Percentiles rank a stretch among this genome's conserved stretches.
Evolutionary conservation across 2,797 vertebrate species (phyloP).

Genomic region (Lagocephalus sceleratus): DNA sequence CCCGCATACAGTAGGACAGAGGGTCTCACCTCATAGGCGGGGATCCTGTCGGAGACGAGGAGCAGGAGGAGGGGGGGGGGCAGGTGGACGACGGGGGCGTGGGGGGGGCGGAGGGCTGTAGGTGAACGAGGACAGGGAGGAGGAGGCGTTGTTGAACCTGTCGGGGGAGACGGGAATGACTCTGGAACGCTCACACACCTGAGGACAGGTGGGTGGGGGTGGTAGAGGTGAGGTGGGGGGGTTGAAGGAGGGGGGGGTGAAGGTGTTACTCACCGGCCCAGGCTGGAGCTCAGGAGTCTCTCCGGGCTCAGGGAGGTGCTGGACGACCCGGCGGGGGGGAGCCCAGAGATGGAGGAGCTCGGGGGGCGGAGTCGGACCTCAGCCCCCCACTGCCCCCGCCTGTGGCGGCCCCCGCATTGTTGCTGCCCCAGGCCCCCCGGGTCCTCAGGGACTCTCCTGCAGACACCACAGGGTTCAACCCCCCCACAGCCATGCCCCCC

Average conservation of each 20-base stretch:
- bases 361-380: constrained; percentile 20
- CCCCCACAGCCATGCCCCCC: no score
- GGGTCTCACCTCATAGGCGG: constrained; percentile 81
- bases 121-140: constrained; percentile 23
- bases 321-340: constrained; percentile 16
- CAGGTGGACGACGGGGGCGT: not conserved
- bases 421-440: constrained; percentile 75
- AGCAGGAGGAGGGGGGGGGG: constrained; percentile 55
- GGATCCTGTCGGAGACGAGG: constrained; percentile 80
- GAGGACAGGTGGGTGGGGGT: no score
- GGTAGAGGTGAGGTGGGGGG: no score
- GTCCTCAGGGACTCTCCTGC: constrained; percentile 70
- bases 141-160: constrained; percentile 15
- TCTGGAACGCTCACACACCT: not conserved
- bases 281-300: constrained; percentile 6
- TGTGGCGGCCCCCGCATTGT: constrained; percentile 29
- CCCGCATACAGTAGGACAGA: not conserved
- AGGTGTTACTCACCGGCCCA: constrained; percentile 33
- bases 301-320: constrained; percentile 14
- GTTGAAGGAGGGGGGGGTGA: no score
- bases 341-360: constrained; percentile 37
- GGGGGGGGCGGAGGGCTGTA: constrained; percentile 7
- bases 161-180: not conserved
- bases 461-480: constrained; percentile 14
- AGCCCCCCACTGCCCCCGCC: constrained; percentile 22